A percentile compares a stretch with the other conserved stretches of the same genome.
phyloP scores from a whole-genome alignment of 1,140 invertebrate species.

The Drosophila jambulina region DNA sequence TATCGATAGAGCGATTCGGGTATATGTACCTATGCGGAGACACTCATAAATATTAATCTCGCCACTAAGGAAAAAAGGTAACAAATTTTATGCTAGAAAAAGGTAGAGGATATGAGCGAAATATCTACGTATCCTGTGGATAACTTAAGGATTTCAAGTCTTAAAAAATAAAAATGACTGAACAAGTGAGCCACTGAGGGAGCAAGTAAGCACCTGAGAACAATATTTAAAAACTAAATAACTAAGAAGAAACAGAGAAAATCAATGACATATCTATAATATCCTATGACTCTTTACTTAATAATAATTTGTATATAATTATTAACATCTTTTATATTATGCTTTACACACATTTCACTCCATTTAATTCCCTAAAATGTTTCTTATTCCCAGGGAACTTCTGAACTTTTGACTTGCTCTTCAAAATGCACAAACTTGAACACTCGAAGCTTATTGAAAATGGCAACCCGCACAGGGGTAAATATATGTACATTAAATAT shows the following conservation, averaged over 20 bases:
- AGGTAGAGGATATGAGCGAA: neutral
- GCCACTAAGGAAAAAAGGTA: neutral
- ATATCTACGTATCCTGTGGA: neutral
- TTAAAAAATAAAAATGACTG: neutral
- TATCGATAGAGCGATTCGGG: constrained; percentile 9
- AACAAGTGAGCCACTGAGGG: neutral
- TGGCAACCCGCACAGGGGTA: constrained; percentile 4
- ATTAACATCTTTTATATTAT: too few relatives aligned
- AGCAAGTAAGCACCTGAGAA: neutral
- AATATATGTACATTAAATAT: constrained; percentile 13
- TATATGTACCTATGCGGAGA: neutral
- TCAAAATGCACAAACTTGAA: constrained; percentile 22
- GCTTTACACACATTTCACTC: neutral
- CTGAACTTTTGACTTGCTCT: constrained; percentile 13
- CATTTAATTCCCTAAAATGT: neutral
- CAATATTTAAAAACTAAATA: neutral
- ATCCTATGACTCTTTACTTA: too few relatives aligned
- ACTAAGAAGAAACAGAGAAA: neutral
- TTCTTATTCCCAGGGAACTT: neutral
- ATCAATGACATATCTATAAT: neutral
- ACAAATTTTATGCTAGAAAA: neutral
- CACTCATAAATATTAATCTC: constrained; percentile 5
- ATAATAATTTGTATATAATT: neutral
- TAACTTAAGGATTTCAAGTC: neutral
- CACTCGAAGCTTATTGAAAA: constrained; percentile 31